Conservation (phyloP, 2,113 vertebrate species). For the Tragelaphus buxtoni region DNA sequence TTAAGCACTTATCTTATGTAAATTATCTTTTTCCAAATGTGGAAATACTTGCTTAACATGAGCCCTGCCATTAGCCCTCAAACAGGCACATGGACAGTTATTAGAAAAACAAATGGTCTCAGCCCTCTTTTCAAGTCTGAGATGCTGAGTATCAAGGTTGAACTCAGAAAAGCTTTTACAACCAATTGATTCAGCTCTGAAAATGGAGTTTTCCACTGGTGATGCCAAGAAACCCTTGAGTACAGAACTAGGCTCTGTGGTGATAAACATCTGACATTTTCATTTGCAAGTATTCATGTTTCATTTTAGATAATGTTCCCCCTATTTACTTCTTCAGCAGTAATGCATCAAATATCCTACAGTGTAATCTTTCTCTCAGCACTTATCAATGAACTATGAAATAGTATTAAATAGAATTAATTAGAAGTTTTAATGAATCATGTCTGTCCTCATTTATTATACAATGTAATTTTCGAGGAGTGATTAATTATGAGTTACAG, state of each 20-base stretch:
- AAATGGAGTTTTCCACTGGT: conserved; percentile 58
- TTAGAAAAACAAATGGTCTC: background rate
- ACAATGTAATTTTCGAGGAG: conserved; percentile 85
- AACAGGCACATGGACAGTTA: background rate
- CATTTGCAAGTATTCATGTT: conserved; percentile 68
- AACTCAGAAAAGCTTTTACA: conserved; percentile 7
- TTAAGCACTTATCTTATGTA: background rate
- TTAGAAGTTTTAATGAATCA: conserved; percentile 89
- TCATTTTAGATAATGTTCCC: conserved; percentile 71
- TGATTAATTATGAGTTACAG: conserved; percentile 85
- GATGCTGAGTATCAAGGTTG: background rate
- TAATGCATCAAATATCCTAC: conserved; percentile 77
- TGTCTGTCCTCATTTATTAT: conserved; percentile 87
- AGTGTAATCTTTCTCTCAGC: conserved; percentile 82
- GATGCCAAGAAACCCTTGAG: conserved; percentile 12
- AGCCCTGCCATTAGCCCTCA: background rate
- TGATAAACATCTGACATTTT: conserved; percentile 74
- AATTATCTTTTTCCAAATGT: background rate
- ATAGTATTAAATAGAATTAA: conserved; percentile 88
- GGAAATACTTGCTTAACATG: background rate
- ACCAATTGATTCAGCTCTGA: background rate
- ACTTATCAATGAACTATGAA: conserved; percentile 87
- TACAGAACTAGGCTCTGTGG: background rate
- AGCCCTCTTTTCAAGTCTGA: background rate
- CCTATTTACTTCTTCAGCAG: conserved; percentile 78